Evolutionary conservation across 2,797 vertebrate genomes (phyloP).

Genomic region (Capromys pilorides): DNA sequence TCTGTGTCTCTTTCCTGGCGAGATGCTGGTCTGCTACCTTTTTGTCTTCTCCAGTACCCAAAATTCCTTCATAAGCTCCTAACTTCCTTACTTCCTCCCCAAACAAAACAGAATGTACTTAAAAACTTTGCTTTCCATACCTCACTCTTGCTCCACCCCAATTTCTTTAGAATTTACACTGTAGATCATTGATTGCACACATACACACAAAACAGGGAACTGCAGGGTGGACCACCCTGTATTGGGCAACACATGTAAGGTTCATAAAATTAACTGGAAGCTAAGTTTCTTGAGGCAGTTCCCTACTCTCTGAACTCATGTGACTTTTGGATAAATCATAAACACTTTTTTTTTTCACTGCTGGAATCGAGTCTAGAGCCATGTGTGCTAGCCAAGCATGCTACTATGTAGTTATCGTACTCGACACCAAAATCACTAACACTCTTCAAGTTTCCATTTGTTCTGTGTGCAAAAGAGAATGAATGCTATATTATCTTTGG

Average conservation of each 20-base stretch:
- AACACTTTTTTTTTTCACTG: not conserved
- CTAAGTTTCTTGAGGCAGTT: constrained; percentile 58
- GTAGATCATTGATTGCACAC: constrained; percentile 69
- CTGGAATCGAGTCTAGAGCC: not conserved
- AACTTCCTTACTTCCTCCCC: not conserved
- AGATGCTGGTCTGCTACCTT: not conserved
- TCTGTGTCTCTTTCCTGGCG: too few species aligned
- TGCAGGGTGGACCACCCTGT: constrained; percentile 26
- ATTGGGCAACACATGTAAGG: constrained; percentile 69
- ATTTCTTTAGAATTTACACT: constrained; percentile 73
- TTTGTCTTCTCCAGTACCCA: not conserved
- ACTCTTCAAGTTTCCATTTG: constrained; percentile 39
- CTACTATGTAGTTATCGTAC: too few species aligned
- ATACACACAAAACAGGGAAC: constrained; percentile 75
- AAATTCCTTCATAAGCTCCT: not conserved
- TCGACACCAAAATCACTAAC: not conserved
- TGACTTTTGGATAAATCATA: constrained; percentile 72
- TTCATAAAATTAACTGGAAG: constrained; percentile 78
- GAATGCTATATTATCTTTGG: not conserved
- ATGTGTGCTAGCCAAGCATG: not conserved
- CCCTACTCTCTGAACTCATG: constrained; percentile 69
- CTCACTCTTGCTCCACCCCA: not conserved
- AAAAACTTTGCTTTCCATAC: not conserved
- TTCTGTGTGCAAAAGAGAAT: not conserved
- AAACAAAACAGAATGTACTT: not conserved